Evolutionary conservation across 1,140 invertebrate genomes (phyloP).

Genomic region (Trissolcus basalis): DNA sequence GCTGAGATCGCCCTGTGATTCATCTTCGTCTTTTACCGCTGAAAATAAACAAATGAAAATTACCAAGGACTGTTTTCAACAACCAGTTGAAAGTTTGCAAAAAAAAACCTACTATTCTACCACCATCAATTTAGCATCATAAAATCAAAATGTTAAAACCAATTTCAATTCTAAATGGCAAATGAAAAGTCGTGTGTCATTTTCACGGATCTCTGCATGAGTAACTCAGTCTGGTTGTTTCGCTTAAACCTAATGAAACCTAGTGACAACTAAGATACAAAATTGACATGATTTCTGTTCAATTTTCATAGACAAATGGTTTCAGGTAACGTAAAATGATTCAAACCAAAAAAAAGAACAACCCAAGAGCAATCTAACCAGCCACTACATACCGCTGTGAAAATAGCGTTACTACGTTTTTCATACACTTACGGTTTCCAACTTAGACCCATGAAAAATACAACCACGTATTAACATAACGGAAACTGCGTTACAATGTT

Average conservation of each 20-base stretch:
- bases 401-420: conserved; percentile 66
- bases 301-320: not conserved
- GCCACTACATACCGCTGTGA: conserved; percentile 47
- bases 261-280: no score
- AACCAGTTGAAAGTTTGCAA: not conserved
- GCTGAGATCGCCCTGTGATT: conserved; percentile 79
- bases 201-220: no score
- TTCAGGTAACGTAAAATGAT: not conserved
- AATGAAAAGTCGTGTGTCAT: no score
- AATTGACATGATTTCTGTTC: no score
- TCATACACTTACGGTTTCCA: conserved; percentile 74
- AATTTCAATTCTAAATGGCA: no score
- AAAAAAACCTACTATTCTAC: no score
- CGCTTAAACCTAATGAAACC: no score
- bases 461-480: conserved; percentile 66
- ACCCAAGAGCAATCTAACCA: conserved; percentile 15
- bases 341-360: conserved; percentile 14
- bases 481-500: no score
- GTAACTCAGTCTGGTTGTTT: no score
- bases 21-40: conserved; percentile 70
- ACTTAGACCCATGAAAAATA: conserved; percentile 75
- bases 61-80: not conserved
- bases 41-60: conserved; percentile 33
- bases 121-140: no score
- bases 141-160: no score